Evolutionary conservation across 2,113 vertebrate genomes (phyloP), one percentile per base, ranked within the genome.

Genomic region (Crotalus viridis): DNA sequence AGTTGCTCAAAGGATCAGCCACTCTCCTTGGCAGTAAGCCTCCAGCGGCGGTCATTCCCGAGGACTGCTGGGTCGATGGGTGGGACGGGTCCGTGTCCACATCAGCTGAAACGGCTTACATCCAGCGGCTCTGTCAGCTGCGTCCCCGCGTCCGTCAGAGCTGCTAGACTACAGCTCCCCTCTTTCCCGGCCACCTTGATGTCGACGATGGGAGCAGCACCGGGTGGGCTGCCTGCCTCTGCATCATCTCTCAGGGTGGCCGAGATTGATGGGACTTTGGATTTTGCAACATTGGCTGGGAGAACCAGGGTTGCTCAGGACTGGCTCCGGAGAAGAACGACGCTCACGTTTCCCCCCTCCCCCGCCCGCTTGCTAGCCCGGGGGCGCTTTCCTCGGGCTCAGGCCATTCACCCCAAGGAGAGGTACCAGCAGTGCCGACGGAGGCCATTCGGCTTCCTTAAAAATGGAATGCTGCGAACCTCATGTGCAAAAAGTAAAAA

Each of bases 81-180:
- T 61, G 64, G 64, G 64, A 7, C 3, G 8, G 74, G 7, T 33
- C 15, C 33, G 3, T 0, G 17, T 21, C 19, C 69, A 3, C 69
- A 39, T 39, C 69, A 6, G n/a, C 13, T 8, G 69, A 74, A 19
- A 19, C 15, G 6, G 13, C n/a, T 57, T 57, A 56, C 55, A 5
- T 56, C 15, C 55, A 56, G 59, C 59, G 24, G 59, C 24, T 10
- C 3, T 64, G n/a, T n/a, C 15, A 1, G 7, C 7, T 81, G 69
- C 0, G 1, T n/a, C 12, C 28, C 4, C 28, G 0, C 28, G 28
- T 33, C 28, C 5, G 4, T 39, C n/a, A 19, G n/a, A n/a, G 15
- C n/a, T 43, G 17, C 33, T 81, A 33, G 74, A 43, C 74, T 43
- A 43, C 33, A 81, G 17, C 74, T 39, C 74, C 74, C 33, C 7